Evolutionary conservation across 2,797 vertebrate species (phyloP), one percentile per base, ranked within the genome.

Genomic region (Acanthiza pusilla): DNA sequence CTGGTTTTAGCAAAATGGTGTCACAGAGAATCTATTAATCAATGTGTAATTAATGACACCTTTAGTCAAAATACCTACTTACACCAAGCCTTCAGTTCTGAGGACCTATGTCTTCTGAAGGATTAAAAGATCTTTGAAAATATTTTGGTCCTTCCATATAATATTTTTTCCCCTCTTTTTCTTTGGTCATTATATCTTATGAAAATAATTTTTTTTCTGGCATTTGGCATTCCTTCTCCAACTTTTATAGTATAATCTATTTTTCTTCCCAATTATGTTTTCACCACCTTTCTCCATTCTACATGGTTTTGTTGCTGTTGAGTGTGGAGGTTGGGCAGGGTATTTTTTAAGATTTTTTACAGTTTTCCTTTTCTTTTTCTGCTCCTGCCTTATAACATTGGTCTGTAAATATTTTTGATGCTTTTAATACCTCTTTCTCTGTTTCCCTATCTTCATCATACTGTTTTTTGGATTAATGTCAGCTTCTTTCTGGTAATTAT

Each of bases 321-420:
- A 47, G 16, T 9, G 5, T 8, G 21, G 3, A 21, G 3, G 5
- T 8, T 4, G 9, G 7, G 6, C 10, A 25, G 13, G 7, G 2
- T 60, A 47, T 43, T 91, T 58, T 60, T 8, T n/a, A 71, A 82
- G 32, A 9, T 15, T 57, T 81, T 67, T 84, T 32, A 13, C 12
- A 48, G 2, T 18, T 6, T 6, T 15, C 23, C 61, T 61, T 83
- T 32, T 57, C n/a, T 9, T 45, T 82, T 78, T 57, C 11, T 57
- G 7, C 11, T 88, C 6, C 36, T 54, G 15, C 7, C 6, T 27
- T 47, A n/a, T 43, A 42, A 25, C 47, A 58, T 29, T 60, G n/a
- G 11, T 2, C 29, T 66, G 23, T 47, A 51, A 38, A 74, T 66
- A 91, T 34, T 77, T 78, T 47, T 81, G 5, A 68, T 63, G 18